A percentile compares a stretch with the other conserved stretches of the same genome.
Conservation (phyloP, 2,888 invertebrate species). For the Melikaiella ostensackeni region DNA sequence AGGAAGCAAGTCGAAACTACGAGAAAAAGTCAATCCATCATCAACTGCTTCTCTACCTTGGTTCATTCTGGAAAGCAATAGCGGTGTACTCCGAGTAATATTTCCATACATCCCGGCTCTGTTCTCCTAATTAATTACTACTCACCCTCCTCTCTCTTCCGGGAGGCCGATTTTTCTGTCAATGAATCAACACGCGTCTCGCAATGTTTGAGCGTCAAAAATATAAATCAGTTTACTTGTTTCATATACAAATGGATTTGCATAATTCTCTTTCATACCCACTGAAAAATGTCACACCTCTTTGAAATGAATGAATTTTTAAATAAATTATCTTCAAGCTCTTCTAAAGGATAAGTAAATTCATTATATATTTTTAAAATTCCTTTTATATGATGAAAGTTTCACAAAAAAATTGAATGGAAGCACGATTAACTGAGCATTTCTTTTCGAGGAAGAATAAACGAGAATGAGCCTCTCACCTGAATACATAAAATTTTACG, state of each 20-base stretch:
- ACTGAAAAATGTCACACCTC: not conserved
- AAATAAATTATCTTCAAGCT: not conserved
- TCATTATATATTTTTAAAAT: not conserved
- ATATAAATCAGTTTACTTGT: slow-evolving; percentile 37
- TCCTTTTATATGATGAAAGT: not conserved
- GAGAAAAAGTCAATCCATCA: slow-evolving; percentile 61
- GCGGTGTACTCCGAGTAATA: slow-evolving; percentile 58
- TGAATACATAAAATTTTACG: not conserved
- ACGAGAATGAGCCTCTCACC: not conserved
- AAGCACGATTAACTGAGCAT: not conserved
- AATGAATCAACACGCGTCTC: slow-evolving; percentile 28
- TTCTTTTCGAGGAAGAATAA: not conserved
- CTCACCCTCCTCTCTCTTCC: slow-evolving; percentile 48
- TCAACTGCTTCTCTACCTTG: slow-evolving; percentile 56
- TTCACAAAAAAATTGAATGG: not conserved
- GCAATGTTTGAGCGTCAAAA: slow-evolving; percentile 12
- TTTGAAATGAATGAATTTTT: not conserved
- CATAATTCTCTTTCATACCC: slow-evolving; percentile 25
- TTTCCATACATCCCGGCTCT: slow-evolving; percentile 60
- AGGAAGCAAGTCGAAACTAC: slow-evolving; percentile 46
- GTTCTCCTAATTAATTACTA: slow-evolving; percentile 69
- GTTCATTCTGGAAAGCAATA: slow-evolving; percentile 62
- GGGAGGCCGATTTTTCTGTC: slow-evolving; percentile 28
- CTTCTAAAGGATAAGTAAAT: not conserved
- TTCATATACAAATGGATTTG: slow-evolving; percentile 16